Conservation (phyloP, 2,888 invertebrate genomes). For the Lymantria monacha region DNA sequence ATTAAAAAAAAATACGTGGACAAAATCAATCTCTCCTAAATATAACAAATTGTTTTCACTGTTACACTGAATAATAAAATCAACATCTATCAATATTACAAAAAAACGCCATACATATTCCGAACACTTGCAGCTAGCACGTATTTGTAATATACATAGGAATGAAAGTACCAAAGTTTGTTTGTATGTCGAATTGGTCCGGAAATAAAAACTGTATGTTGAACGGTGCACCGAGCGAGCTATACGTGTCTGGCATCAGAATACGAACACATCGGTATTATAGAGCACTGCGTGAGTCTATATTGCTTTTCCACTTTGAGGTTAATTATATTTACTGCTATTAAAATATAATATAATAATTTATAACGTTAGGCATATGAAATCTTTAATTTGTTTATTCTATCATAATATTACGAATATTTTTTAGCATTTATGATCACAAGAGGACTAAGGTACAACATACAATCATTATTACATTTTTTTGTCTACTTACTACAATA, state of each 20-base stretch:
- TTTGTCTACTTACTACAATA: too few species aligned
- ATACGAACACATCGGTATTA: constrained; percentile 29
- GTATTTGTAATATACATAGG: constrained; percentile 33
- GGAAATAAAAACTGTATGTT: constrained; percentile 61
- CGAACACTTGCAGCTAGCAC: constrained; percentile 20
- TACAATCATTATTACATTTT: too few species aligned
- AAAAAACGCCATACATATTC: not conserved
- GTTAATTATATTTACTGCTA: constrained; percentile 4
- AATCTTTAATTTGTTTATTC: too few species aligned
- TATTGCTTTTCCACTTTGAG: constrained; percentile 10
- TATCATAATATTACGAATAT: too few species aligned
- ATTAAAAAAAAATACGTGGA: too few species aligned
- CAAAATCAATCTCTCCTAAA: too few species aligned
- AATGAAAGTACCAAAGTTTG: constrained; percentile 40
- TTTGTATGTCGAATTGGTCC: constrained; percentile 44
- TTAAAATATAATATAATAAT: not conserved
- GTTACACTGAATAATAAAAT: not conserved
- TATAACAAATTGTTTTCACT: not conserved
- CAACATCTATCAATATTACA: not conserved
- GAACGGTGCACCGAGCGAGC: constrained; percentile 48
- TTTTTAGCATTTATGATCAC: too few species aligned
- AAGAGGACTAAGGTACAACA: too few species aligned
- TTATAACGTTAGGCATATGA: too few species aligned
- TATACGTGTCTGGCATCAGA: constrained; percentile 54
- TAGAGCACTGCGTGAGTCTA: constrained; percentile 15